phyloP scores from a whole-genome alignment of 2,113 vertebrate species.

The Arothron firmamentum region DNA sequence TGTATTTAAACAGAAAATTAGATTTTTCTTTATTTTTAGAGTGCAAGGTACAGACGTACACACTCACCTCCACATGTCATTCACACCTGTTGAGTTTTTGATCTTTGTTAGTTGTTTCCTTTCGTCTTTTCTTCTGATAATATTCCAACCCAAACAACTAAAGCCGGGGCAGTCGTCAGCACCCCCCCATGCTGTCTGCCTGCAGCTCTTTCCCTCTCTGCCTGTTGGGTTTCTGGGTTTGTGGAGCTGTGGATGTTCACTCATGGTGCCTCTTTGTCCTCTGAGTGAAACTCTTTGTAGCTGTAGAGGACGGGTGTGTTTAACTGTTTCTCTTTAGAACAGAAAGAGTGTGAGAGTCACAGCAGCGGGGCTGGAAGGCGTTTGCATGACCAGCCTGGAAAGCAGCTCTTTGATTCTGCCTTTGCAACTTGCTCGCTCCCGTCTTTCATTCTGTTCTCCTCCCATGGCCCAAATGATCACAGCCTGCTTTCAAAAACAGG shows the following conservation, averaged over 20 bases:
- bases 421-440: constrained; percentile 45
- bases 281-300: constrained; percentile 41
- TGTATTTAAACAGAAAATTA: neutral
- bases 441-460: constrained; percentile 53
- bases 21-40: neutral
- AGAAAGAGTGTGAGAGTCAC: constrained; percentile 32
- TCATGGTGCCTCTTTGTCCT: constrained; percentile 32
- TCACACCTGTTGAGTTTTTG: constrained; percentile 25
- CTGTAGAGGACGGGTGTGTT: constrained; percentile 15
- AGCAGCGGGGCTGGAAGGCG: constrained; percentile 42
- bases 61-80: constrained; percentile 13
- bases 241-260: constrained; percentile 30
- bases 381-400: constrained; percentile 55
- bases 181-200: neutral
- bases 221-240: constrained; percentile 45
- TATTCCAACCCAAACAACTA: constrained; percentile 25
- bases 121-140: constrained; percentile 23
- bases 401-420: constrained; percentile 60
- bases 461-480: constrained; percentile 64
- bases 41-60: neutral
- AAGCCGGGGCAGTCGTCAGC: constrained; percentile 24
- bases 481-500: constrained; percentile 54
- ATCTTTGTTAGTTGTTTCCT: neutral
- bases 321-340: constrained; percentile 12
- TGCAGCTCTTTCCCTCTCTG: constrained; percentile 25